Percentiles rank a stretch among this genome's conserved stretches.
These are phyloP conservation scores for Lampris incognitus DNA, from an alignment of 2,113 vertebrate genomes.

Conservation along the genomic window DNA sequence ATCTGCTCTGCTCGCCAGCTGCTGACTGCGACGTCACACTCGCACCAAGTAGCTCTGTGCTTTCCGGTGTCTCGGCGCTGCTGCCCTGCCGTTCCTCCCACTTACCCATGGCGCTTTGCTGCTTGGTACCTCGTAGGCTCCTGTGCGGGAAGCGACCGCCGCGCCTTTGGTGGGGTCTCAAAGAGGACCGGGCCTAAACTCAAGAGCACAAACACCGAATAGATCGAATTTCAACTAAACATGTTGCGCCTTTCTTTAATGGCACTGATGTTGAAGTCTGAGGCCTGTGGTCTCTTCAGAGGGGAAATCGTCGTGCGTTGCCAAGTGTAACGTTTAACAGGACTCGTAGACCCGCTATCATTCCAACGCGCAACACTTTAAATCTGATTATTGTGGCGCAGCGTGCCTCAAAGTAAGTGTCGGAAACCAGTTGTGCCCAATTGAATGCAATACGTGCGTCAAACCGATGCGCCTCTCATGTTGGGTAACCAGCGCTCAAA, in stretches of 20 bases:
- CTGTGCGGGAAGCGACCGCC: conserved; percentile 19
- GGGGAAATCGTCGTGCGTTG: too few relatives aligned
- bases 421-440: conserved; percentile 8
- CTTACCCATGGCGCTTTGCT: conserved; percentile 65
- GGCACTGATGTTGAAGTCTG: too few relatives aligned
- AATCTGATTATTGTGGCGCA: not conserved
- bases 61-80: conserved; percentile 47
- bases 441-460: conserved; percentile 21
- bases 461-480: conserved; percentile 30
- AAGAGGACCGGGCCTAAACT: conserved; percentile 1
- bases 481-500: conserved; percentile 43
- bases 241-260: too few relatives aligned
- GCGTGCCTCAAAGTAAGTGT: conserved; percentile 18
- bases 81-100: conserved; percentile 62
- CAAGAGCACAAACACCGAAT: not conserved
- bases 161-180: conserved; percentile 49
- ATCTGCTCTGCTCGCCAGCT: conserved; percentile 76
- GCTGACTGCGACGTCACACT: conserved; percentile 54
- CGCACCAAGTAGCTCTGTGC: conserved; percentile 53
- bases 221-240: too few relatives aligned
- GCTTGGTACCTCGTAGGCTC: conserved; percentile 52
- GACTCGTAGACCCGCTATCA: too few relatives aligned
- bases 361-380: too few relatives aligned
- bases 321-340: too few relatives aligned
- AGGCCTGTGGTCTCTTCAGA: too few relatives aligned